Evolutionary conservation across 2,113 vertebrate genomes (phyloP).

Genomic region (Zosterops japonicus): DNA sequence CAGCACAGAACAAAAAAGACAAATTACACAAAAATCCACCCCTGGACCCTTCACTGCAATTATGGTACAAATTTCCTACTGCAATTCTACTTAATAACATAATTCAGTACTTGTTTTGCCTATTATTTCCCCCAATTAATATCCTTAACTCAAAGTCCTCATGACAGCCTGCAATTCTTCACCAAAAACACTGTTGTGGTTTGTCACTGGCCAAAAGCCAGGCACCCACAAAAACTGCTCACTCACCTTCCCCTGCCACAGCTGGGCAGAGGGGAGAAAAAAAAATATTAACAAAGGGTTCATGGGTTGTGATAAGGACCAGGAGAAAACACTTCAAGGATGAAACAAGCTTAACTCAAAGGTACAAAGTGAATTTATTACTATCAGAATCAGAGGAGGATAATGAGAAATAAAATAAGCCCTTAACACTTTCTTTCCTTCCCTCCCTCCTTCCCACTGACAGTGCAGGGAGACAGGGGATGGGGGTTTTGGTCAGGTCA

Average conservation of each 20-base stretch:
- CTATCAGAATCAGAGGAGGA: background rate
- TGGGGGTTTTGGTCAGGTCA: background rate
- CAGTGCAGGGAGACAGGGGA: background rate
- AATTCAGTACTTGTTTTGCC: background rate
- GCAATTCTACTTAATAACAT: too few species aligned
- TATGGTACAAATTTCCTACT: background rate
- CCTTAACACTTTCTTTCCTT: background rate
- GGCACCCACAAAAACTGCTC: background rate
- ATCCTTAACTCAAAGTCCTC: background rate
- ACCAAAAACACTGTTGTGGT: background rate
- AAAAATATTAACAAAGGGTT: background rate
- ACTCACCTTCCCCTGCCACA: background rate
- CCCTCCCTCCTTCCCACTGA: background rate
- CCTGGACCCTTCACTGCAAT: background rate
- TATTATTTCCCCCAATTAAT: background rate
- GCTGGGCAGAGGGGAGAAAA: background rate
- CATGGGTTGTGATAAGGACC: background rate
- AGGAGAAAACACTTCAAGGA: too few species aligned
- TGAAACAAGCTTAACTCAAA: background rate
- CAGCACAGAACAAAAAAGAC: background rate
- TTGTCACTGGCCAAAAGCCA: background rate
- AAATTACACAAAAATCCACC: background rate
- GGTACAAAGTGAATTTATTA: background rate
- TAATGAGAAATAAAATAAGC: background rate
- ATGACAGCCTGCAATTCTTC: background rate